Conservation (phyloP, 1,140 invertebrate species). For the Zelostemma sp. region DNA sequence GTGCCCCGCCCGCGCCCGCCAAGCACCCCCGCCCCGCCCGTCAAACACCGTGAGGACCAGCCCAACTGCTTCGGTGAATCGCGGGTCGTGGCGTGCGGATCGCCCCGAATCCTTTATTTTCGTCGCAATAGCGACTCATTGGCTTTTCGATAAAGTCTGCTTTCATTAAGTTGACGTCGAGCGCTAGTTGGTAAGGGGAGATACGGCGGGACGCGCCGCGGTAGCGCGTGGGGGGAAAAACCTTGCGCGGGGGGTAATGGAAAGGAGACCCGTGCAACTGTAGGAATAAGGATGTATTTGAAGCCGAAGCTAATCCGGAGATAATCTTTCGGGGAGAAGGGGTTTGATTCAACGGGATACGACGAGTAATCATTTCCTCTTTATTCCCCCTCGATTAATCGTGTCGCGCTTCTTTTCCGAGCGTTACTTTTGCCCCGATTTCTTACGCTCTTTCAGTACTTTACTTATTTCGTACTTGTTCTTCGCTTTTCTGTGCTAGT, state of each 20-base stretch:
- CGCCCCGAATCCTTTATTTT: constrained; percentile 27
- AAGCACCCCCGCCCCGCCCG: constrained; percentile 27
- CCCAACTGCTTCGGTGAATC: too few species aligned
- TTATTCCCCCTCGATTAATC: too few species aligned
- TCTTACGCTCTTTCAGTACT: neutral
- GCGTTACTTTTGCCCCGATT: neutral
- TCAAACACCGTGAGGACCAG: too few species aligned
- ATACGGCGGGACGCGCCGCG: constrained; percentile 2
- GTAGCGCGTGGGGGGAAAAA: neutral
- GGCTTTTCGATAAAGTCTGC: constrained; percentile 22
- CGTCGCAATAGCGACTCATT: constrained; percentile 19
- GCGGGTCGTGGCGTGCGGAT: constrained; percentile 23
- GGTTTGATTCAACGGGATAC: neutral
- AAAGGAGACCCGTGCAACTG: constrained; percentile 3
- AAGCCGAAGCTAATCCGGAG: neutral
- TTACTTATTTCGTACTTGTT: too few species aligned
- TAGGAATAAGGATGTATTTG: constrained; percentile 1
- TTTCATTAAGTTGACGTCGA: constrained; percentile 35
- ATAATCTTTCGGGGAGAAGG: neutral
- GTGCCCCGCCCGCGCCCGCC: constrained; percentile 47
- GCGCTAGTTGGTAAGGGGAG: neutral
- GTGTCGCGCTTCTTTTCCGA: neutral
- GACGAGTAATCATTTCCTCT: neutral
- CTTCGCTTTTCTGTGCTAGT: too few species aligned
- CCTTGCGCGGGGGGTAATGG: neutral